Evolutionary conservation across 92 coral and sea anemone species (phyloP).

Genomic region (Diadumene lineata): DNA sequence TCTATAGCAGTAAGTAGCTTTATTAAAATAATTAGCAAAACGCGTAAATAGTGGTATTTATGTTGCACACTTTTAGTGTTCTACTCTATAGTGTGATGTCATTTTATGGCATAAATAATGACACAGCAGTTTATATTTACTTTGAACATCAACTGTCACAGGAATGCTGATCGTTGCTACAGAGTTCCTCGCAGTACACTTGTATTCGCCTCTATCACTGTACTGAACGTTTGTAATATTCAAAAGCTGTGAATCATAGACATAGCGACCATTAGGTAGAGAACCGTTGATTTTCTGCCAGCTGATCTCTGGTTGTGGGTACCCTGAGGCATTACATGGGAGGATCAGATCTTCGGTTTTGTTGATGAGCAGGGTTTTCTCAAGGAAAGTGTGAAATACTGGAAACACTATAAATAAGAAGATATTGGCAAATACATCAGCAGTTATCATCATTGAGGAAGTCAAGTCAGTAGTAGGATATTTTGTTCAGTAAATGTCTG

Average conservation of each 20-base stretch:
- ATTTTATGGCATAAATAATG: neutral
- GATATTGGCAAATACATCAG: neutral
- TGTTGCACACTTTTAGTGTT: too few relatives aligned
- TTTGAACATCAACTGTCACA: slow-evolving; percentile 19
- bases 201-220: slow-evolving; percentile 29
- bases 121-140: neutral
- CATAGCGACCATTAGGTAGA: slow-evolving; percentile 11
- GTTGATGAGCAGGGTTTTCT: slow-evolving; percentile 5
- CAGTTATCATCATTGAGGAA: too few relatives aligned
- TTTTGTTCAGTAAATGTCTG: too few relatives aligned
- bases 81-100: neutral
- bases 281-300: slow-evolving; percentile 21
- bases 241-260: slow-evolving; percentile 7
- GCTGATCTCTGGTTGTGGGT: slow-evolving; percentile 6
- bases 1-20: too few relatives aligned
- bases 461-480: too few relatives aligned
- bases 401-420: slow-evolving; percentile 11
- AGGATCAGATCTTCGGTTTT: slow-evolving; percentile 12
- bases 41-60: too few relatives aligned
- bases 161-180: slow-evolving; percentile 4
- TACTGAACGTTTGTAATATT: slow-evolving; percentile 23
- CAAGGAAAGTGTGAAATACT: slow-evolving; percentile 7
- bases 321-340: slow-evolving; percentile 29
- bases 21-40: too few relatives aligned
- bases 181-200: slow-evolving; percentile 24